phyloP scores from a whole-genome alignment of 2,888 invertebrate species.

The Lepeophtheirus nordmannii region DNA sequence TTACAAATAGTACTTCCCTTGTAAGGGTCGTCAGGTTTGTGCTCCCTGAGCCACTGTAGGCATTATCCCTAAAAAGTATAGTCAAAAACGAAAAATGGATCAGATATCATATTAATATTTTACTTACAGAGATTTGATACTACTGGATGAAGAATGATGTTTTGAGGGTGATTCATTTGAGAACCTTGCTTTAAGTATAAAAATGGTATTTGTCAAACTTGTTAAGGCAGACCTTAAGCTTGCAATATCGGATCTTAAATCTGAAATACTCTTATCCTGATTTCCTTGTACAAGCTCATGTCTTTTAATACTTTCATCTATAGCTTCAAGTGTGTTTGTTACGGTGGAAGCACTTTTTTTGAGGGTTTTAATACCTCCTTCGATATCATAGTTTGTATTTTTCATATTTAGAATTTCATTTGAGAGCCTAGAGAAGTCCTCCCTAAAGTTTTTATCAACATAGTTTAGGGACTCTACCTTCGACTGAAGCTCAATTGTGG shows the following conservation, averaged over 20 bases:
- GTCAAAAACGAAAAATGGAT: background rate
- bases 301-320: background rate
- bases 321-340: background rate
- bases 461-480: background rate
- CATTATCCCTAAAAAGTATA: background rate
- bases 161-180: slow-evolving; percentile 1
- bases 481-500: slow-evolving; percentile 2
- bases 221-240: slow-evolving; percentile 2
- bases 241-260: slow-evolving; percentile 3
- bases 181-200: slow-evolving; percentile 6
- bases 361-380: background rate
- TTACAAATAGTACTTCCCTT: background rate
- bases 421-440: background rate
- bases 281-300: background rate
- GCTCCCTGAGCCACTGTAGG: background rate
- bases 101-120: background rate
- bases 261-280: slow-evolving; percentile 6
- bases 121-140: background rate
- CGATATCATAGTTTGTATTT: background rate
- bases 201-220: background rate
- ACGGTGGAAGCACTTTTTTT: background rate
- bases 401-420: background rate
- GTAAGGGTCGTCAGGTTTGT: slow-evolving; percentile 5
- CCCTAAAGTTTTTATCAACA: background rate
- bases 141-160: background rate